Percentiles rank a stretch among this genome's conserved stretches.
These are phyloP conservation scores for Caerostris darwini DNA, from an alignment of 1,140 invertebrate genomes.

Conservation along the genomic window DNA sequence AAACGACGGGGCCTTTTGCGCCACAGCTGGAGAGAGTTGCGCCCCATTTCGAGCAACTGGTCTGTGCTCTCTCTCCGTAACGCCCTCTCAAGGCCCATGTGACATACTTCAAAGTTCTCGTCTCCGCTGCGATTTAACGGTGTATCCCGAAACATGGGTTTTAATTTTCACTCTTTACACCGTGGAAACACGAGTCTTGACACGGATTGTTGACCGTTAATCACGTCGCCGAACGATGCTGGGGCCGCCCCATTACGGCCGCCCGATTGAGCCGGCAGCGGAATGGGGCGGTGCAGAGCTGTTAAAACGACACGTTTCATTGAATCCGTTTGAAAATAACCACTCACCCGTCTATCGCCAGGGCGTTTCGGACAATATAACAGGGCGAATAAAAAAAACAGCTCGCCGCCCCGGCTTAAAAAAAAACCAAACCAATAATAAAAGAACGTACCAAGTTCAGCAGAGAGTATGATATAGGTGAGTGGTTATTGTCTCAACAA, in stretches of 20 bases:
- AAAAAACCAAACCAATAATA: background rate
- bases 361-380: slow-evolving; percentile 12
- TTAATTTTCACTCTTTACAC: slow-evolving; percentile 76
- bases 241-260: slow-evolving; percentile 68
- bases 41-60: slow-evolving; percentile 72
- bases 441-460: slow-evolving; percentile 11
- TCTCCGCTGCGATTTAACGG: slow-evolving; percentile 62
- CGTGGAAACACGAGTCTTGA: slow-evolving; percentile 62
- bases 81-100: slow-evolving; percentile 28
- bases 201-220: slow-evolving; percentile 76
- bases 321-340: slow-evolving; percentile 31
- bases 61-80: slow-evolving; percentile 1
- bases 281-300: slow-evolving; percentile 4
- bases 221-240: slow-evolving; percentile 34
- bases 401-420: background rate
- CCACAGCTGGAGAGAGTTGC: slow-evolving; percentile 61
- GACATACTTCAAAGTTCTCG: slow-evolving; percentile 62
- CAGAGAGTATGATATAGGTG: slow-evolving; percentile 64
- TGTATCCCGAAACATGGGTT: slow-evolving; percentile 68
- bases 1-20: background rate
- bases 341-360: slow-evolving; percentile 14
- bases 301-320: slow-evolving; percentile 61
- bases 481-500: slow-evolving; percentile 71
- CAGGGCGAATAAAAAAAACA: background rate
- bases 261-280: slow-evolving; percentile 63